Percentiles rank a stretch among this genome's conserved stretches.
Conservation (phyloP, 92 coral and sea anemone species). For the Parazoanthus atlanticus region DNA sequence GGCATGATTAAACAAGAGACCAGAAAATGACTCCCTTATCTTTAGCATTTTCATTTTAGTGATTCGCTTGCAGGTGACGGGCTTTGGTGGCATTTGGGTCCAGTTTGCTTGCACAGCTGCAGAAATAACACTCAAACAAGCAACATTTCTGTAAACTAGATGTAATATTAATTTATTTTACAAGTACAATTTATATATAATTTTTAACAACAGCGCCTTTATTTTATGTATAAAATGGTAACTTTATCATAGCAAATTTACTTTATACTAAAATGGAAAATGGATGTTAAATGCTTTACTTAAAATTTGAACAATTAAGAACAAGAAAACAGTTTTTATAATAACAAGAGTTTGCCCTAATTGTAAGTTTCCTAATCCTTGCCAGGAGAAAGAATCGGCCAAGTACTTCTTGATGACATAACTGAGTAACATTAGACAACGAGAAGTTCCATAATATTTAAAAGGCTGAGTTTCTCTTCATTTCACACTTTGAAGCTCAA, state of each 20-base stretch:
- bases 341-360: no score
- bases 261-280: neutral
- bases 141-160: neutral
- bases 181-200: neutral
- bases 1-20: neutral
- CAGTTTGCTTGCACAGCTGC: slow-evolving; percentile 25
- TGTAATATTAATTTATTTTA: neutral
- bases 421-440: no score
- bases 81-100: slow-evolving; percentile 19
- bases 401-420: no score
- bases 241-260: neutral
- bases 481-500: no score
- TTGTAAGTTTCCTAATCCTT: no score
- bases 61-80: neutral
- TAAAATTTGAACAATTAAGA: neutral
- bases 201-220: neutral
- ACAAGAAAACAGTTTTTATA: no score
- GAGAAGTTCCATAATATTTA: no score
- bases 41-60: neutral
- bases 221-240: no score
- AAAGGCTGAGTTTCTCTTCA: no score
- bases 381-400: no score
- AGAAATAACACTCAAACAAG: slow-evolving; percentile 31
- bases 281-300: neutral
- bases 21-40: neutral